Percentiles rank a stretch among this genome's conserved stretches.
These are phyloP conservation scores for Hippocampus mohnikei DNA, from an alignment of 2,113 vertebrate species.

Conservation along the genomic window DNA sequence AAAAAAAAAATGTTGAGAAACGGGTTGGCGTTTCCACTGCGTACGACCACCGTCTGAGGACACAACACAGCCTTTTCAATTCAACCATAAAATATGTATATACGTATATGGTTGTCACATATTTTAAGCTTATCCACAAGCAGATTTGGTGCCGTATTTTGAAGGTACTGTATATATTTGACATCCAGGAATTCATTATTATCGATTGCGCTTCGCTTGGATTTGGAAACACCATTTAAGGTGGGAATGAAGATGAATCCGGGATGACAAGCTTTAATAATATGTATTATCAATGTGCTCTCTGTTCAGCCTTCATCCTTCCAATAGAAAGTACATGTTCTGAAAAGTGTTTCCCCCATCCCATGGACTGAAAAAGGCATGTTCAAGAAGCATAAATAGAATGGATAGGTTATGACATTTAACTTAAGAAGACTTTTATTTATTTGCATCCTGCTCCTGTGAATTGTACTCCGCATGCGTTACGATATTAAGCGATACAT, in stretches of 20 bases:
- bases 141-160: constrained; percentile 65
- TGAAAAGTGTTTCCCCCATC: constrained; percentile 39
- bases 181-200: constrained; percentile 51
- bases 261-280: constrained; percentile 67
- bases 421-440: constrained; percentile 69
- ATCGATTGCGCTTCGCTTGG: constrained; percentile 36
- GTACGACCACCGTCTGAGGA: constrained; percentile 33
- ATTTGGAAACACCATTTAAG: constrained; percentile 30
- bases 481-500: constrained; percentile 64
- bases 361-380: constrained; percentile 73
- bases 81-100: constrained; percentile 12
- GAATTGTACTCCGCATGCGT: constrained; percentile 76
- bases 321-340: constrained; percentile 57
- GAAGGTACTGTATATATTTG: constrained; percentile 71
- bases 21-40: constrained; percentile 28
- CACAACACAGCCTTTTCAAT: constrained; percentile 37
- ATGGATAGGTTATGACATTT: constrained; percentile 75
- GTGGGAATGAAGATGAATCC: constrained; percentile 51
- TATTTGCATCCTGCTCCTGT: constrained; percentile 78
- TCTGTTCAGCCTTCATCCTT: constrained; percentile 63
- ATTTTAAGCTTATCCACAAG: constrained; percentile 57
- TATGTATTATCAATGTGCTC: constrained; percentile 65
- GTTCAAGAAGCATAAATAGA: constrained; percentile 75
- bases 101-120: constrained; percentile 42
- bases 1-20: constrained; percentile 28